Percentiles rank a stretch among this genome's conserved stretches.
Evolutionary conservation across 1,140 invertebrate genomes (phyloP).

Genomic region (Drosophila rhopaloa): DNA sequence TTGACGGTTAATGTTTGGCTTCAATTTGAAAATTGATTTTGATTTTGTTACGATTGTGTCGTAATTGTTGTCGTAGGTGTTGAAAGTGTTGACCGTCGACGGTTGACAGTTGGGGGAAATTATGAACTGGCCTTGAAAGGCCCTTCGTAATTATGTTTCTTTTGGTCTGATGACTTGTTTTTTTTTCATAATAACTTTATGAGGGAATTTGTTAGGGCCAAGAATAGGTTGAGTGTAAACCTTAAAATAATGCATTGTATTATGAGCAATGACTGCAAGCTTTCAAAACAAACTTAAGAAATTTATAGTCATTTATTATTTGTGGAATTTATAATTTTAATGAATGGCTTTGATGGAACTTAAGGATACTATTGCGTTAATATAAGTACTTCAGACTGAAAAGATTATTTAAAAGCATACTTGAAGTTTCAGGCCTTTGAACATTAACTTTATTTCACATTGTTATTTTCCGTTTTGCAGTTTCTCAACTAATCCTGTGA

Average conservation of each 20-base stretch:
- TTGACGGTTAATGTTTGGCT: conserved; percentile 40
- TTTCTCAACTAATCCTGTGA: conserved; percentile 2
- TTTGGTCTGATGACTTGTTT: conserved; percentile 3
- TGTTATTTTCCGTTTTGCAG: not conserved
- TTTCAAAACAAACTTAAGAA: no score
- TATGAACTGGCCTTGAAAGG: conserved; percentile 54
- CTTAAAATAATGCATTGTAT: not conserved
- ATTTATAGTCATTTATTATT: no score
- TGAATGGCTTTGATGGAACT: no score
- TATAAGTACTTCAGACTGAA: not conserved
- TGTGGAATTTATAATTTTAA: no score
- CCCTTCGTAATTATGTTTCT: conserved; percentile 38
- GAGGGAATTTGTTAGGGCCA: not conserved
- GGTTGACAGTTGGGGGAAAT: conserved; percentile 59
- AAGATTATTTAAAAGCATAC: not conserved
- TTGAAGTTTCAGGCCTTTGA: not conserved
- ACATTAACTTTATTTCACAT: not conserved
- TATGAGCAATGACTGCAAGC: not conserved
- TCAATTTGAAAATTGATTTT: conserved; percentile 69
- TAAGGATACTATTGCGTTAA: no score
- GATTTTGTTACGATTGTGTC: conserved; percentile 69
- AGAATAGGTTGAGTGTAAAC: conserved; percentile 5
- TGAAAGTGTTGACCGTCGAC: conserved; percentile 47
- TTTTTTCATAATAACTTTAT: conserved; percentile 14
- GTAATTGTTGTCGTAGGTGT: conserved; percentile 72